These are phyloP conservation scores for Eulithis prunata DNA, from an alignment of 2,888 invertebrate genomes.

Conservation along the genomic window DNA sequence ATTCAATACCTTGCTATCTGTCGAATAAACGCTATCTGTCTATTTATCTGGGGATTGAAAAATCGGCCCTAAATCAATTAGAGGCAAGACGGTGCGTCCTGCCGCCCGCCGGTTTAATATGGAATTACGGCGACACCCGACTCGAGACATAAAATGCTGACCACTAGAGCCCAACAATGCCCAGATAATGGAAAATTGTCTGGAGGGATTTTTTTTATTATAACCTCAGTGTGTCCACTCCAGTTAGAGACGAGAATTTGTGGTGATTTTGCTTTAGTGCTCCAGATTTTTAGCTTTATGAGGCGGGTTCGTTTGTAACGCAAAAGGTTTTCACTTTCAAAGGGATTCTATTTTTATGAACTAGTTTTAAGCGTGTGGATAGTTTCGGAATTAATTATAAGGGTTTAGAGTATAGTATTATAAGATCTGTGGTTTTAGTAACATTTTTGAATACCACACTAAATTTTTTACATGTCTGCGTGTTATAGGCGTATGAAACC, in stretches of 20 bases:
- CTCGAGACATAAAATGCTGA: slow-evolving; percentile 73
- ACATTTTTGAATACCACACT: background rate
- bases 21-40: too few species aligned
- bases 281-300: slow-evolving; percentile 64
- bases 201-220: slow-evolving; percentile 78
- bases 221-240: slow-evolving; percentile 54
- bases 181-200: slow-evolving; percentile 81
- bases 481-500: too few species aligned
- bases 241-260: slow-evolving; percentile 50
- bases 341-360: slow-evolving; percentile 19
- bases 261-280: slow-evolving; percentile 66
- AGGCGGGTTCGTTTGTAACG: slow-evolving; percentile 33
- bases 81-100: slow-evolving; percentile 66
- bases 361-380: slow-evolving; percentile 8
- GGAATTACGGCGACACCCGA: slow-evolving; percentile 72
- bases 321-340: slow-evolving; percentile 25
- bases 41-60: too few species aligned
- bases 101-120: slow-evolving; percentile 76
- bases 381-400: slow-evolving; percentile 16
- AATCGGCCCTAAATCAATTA: slow-evolving; percentile 69
- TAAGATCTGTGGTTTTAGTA: background rate
- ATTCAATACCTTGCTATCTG: too few species aligned
- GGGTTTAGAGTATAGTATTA: background rate
- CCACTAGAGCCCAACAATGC: slow-evolving; percentile 71
- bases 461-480: too few species aligned